Evolutionary conservation across 2,888 invertebrate genomes (phyloP).

Genomic region (Xylota segnis): DNA sequence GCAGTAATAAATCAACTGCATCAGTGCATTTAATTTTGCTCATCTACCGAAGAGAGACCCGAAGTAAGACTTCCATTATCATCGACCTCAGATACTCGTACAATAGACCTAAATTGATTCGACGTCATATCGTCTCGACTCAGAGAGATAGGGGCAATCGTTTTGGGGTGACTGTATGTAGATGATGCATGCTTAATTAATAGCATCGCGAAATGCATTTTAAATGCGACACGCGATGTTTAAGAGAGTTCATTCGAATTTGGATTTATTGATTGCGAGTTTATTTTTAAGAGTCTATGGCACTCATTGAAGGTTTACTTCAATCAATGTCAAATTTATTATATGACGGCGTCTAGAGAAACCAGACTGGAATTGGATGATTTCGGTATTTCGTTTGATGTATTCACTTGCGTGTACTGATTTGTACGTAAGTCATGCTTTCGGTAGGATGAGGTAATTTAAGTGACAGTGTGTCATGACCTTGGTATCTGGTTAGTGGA

Average conservation of each 20-base stretch:
- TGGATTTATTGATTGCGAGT: slow-evolving; percentile 12
- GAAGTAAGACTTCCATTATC: slow-evolving; percentile 17
- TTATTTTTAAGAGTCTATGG: slow-evolving; percentile 7
- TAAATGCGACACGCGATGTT: background rate
- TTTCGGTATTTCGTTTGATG: background rate
- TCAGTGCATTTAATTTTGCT: slow-evolving; percentile 67
- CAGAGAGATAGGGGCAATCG: background rate
- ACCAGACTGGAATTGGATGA: background rate
- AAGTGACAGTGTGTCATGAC: slow-evolving; percentile 15
- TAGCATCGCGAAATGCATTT: slow-evolving; percentile 1
- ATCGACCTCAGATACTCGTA: slow-evolving; percentile 59
- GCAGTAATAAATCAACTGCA: slow-evolving; percentile 53
- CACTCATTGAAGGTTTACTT: slow-evolving; percentile 16
- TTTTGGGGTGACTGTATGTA: slow-evolving; percentile 6
- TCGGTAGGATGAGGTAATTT: slow-evolving; percentile 42
- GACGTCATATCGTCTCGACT: slow-evolving; percentile 37
- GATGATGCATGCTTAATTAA: slow-evolving; percentile 39
- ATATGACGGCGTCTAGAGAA: no score
- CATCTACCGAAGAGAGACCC: slow-evolving; percentile 16
- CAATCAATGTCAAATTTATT: slow-evolving; percentile 5
- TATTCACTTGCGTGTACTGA: slow-evolving; percentile 4
- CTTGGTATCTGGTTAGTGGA: background rate
- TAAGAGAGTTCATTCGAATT: slow-evolving; percentile 17
- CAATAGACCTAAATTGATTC: slow-evolving; percentile 54
- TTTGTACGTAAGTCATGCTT: slow-evolving; percentile 25